Evolutionary conservation across 2,888 invertebrate genomes (phyloP).

Genomic region (Chloromyia formosa): DNA sequence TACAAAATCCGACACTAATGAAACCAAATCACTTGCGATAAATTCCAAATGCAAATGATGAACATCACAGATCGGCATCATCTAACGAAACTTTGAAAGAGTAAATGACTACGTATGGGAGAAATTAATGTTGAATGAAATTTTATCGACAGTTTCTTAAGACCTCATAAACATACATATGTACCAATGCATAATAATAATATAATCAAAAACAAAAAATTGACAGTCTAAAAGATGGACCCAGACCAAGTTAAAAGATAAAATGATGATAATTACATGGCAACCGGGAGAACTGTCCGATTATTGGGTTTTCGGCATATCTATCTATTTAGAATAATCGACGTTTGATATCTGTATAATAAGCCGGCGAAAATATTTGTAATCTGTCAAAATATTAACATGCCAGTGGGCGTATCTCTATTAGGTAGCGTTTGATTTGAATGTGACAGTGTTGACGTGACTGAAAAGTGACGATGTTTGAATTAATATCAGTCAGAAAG

Average conservation of each 20-base stretch:
- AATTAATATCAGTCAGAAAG: too few species aligned
- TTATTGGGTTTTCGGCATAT: constrained; percentile 18
- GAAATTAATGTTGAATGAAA: constrained; percentile 26
- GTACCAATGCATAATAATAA: not conserved
- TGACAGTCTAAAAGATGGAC: not conserved
- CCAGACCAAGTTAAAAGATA: not conserved
- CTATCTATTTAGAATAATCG: constrained; percentile 35
- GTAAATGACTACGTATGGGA: too few species aligned
- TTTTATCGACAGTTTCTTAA: constrained; percentile 36
- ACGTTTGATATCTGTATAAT: constrained; percentile 8
- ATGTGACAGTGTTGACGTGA: not conserved
- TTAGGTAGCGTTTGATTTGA: not conserved
- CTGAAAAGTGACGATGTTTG: too few species aligned
- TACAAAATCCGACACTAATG: constrained; percentile 34
- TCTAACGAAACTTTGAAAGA: not conserved
- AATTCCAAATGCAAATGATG: constrained; percentile 23
- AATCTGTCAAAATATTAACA: constrained; percentile 44
- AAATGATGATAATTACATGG: constrained; percentile 6
- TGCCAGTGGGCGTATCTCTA: constrained; percentile 19
- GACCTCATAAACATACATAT: constrained; percentile 17
- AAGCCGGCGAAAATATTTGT: constrained; percentile 43
- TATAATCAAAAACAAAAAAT: too few species aligned
- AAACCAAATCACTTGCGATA: constrained; percentile 10
- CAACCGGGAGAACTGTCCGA: not conserved
- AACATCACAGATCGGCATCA: not conserved